These are phyloP conservation scores for Theodoxus fluviatilis DNA, from an alignment of 2,888 invertebrate genomes.

Conservation along the genomic window DNA sequence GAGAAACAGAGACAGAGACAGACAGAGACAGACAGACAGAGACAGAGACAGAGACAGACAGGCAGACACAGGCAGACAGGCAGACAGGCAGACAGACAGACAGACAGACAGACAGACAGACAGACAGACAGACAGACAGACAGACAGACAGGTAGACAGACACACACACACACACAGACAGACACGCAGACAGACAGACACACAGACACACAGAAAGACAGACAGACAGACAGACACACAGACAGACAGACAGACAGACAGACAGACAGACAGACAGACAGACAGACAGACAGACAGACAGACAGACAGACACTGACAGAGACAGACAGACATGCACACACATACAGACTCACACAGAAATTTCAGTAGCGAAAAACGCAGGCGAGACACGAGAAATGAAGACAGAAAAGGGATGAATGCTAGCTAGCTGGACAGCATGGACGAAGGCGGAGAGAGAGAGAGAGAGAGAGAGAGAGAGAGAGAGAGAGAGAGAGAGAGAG, in stretches of 20 bases:
- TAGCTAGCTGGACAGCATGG: background rate
- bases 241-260: background rate
- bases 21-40: background rate
- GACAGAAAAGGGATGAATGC: background rate
- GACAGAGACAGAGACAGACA: constrained; percentile 9
- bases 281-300: too few relatives aligned
- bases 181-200: constrained; percentile 6
- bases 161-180: constrained; percentile 15
- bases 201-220: background rate
- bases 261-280: constrained; percentile 6
- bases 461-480: constrained; percentile 2
- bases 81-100: constrained; percentile 3
- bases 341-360: background rate
- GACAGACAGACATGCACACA: background rate
- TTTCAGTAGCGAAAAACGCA: background rate
- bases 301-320: background rate
- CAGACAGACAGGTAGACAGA: background rate
- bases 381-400: background rate
- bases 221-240: background rate
- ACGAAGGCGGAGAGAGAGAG: background rate
- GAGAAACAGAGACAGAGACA: background rate
- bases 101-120: constrained; percentile 1
- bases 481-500: background rate
- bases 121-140: background rate
- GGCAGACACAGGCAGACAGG: constrained; percentile 6